Conservation (phyloP, 2,888 invertebrate species). For the Ophonus ardosiacus region DNA sequence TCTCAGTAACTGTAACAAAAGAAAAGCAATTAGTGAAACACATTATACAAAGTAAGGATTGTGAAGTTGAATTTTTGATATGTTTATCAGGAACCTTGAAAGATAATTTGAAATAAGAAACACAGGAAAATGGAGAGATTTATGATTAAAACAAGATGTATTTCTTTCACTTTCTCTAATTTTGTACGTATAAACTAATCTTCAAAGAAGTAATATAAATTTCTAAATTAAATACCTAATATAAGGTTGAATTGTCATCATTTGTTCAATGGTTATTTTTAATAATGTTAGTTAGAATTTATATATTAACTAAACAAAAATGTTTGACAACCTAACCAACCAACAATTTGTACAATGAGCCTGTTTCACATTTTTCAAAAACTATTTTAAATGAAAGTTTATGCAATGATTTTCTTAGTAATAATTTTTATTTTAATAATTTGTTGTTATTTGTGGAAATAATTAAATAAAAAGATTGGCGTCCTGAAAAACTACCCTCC, state of each 20-base stretch:
- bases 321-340: too few relatives aligned
- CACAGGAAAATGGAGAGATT: not conserved
- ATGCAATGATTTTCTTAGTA: too few relatives aligned
- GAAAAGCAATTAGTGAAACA: conserved; percentile 66
- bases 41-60: conserved; percentile 34
- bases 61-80: conserved; percentile 31
- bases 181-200: not conserved
- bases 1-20: conserved; percentile 89
- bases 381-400: too few relatives aligned
- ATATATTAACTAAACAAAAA: too few relatives aligned
- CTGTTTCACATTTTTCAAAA: too few relatives aligned
- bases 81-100: conserved; percentile 5
- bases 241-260: not conserved
- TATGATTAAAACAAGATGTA: not conserved
- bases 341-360: too few relatives aligned
- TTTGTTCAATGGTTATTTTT: not conserved
- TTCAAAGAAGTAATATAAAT: not conserved
- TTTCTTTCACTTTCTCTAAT: not conserved
- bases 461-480: too few relatives aligned
- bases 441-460: too few relatives aligned
- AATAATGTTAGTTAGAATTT: too few relatives aligned
- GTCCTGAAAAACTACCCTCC: too few relatives aligned
- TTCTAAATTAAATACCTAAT: too few relatives aligned
- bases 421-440: too few relatives aligned
- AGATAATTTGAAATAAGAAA: not conserved